A percentile compares a stretch with the other conserved stretches of the same genome.
phyloP scores from a whole-genome alignment of 2,113 vertebrate genomes.

The Corythaeola cristata region DNA sequence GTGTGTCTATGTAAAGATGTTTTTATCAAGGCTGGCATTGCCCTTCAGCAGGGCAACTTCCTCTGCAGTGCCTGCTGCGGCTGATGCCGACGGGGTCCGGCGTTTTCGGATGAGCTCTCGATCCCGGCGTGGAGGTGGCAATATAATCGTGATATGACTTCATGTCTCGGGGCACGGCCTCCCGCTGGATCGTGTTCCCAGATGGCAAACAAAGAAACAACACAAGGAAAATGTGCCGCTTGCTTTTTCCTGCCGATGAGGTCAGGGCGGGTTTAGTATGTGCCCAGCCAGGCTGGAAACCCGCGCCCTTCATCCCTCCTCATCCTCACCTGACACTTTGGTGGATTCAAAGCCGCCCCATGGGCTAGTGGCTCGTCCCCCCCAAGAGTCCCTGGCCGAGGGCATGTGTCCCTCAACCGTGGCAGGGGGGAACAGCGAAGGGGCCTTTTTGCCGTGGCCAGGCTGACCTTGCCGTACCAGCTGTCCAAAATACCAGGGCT shows the following conservation, averaged over 20 bases:
- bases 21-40: rapidly evolving
- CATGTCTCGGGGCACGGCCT: background rate
- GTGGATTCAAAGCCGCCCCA: background rate
- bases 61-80: background rate
- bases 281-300: background rate
- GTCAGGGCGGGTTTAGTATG: background rate
- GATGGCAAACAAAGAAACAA: background rate
- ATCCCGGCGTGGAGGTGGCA: background rate
- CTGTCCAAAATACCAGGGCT: conserved; percentile 56
- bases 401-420: background rate
- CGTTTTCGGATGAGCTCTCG: background rate
- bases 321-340: rapidly evolving
- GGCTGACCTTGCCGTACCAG: conserved; percentile 57
- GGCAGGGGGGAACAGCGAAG: background rate
- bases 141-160: background rate
- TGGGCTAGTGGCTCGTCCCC: background rate
- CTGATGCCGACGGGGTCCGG: background rate
- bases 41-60: background rate
- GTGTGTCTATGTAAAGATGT: background rate
- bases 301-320: background rate
- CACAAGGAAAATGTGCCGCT: background rate
- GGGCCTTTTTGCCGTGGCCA: background rate
- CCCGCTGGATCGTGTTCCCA: background rate
- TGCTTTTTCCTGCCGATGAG: background rate
- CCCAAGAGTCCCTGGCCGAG: background rate